phyloP scores from a whole-genome alignment of 92 coral and sea anemone species.

The Heliopora coerulea region DNA sequence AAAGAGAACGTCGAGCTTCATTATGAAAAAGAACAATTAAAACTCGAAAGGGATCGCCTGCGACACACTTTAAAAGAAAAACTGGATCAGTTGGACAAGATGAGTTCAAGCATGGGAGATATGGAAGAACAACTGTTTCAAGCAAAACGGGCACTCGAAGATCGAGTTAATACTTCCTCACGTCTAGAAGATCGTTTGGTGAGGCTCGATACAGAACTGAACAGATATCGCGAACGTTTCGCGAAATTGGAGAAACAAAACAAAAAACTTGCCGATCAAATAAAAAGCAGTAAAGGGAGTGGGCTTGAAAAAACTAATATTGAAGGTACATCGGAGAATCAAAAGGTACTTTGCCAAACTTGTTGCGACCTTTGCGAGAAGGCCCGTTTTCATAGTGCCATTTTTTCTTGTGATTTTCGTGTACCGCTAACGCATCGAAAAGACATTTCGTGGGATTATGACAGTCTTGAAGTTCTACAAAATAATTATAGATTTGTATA shows the following conservation, averaged over 20 bases:
- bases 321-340: neutral
- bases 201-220: slow-evolving; percentile 11
- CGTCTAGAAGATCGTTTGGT: slow-evolving; percentile 31
- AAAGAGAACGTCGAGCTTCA: slow-evolving; percentile 77
- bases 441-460: too few species aligned
- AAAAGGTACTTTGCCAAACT: too few species aligned
- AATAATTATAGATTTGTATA: too few species aligned
- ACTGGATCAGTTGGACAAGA: slow-evolving; percentile 24
- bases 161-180: slow-evolving; percentile 20
- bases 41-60: slow-evolving; percentile 65
- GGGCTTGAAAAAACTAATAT: neutral
- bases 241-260: slow-evolving; percentile 2
- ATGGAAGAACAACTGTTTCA: slow-evolving; percentile 12
- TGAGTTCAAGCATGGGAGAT: slow-evolving; percentile 21
- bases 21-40: slow-evolving; percentile 68
- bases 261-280: neutral
- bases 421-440: too few species aligned
- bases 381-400: too few species aligned
- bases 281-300: neutral
- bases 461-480: too few species aligned
- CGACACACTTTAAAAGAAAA: slow-evolving; percentile 72
- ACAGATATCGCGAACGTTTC: slow-evolving; percentile 8
- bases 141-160: slow-evolving; percentile 31
- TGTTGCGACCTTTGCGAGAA: too few species aligned
- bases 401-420: too few species aligned